phyloP scores from a whole-genome alignment of 64 coral and sea anemone genomes.

The Montipora sp. region DNA sequence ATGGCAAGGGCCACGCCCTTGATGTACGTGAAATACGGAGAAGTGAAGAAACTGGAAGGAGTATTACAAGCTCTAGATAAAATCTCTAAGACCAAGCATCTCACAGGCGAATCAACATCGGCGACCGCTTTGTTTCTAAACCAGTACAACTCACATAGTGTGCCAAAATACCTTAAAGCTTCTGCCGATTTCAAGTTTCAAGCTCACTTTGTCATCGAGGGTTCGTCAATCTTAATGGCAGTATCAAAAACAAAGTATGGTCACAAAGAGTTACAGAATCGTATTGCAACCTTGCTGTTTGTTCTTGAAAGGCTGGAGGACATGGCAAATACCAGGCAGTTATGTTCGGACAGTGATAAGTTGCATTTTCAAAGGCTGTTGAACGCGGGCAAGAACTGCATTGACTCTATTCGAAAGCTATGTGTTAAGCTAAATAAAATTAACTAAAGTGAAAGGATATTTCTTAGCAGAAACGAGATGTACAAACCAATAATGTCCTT shows the following conservation, averaged over 20 bases:
- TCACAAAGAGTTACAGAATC: constrained; percentile 18
- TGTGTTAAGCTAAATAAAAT: not conserved
- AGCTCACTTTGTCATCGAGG: constrained; percentile 73
- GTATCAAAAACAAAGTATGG: constrained; percentile 56
- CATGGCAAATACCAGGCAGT: constrained; percentile 24
- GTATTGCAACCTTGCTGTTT: constrained; percentile 43
- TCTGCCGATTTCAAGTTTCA: constrained; percentile 67
- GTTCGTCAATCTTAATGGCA: constrained; percentile 58
- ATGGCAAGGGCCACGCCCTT: constrained; percentile 31
- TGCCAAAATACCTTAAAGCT: constrained; percentile 37
- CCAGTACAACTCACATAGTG: constrained; percentile 24
- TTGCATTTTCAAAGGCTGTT: constrained; percentile 15
- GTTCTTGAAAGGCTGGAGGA: constrained; percentile 51
- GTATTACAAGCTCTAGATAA: not conserved
- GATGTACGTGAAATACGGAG: constrained; percentile 24
- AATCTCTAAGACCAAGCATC: not conserved
- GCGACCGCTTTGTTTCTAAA: not conserved
- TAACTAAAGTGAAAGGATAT: not conserved
- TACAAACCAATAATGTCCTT: not conserved
- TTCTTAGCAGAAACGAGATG: not conserved
- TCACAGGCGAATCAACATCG: not conserved
- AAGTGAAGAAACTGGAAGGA: constrained; percentile 27
- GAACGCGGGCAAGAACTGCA: constrained; percentile 26
- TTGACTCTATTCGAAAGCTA: constrained; percentile 12
- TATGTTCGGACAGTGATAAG: not conserved